Base-by-base conservation (phyloP, 1,140 invertebrate species). In the Dolichoris vasculosae region DNA sequence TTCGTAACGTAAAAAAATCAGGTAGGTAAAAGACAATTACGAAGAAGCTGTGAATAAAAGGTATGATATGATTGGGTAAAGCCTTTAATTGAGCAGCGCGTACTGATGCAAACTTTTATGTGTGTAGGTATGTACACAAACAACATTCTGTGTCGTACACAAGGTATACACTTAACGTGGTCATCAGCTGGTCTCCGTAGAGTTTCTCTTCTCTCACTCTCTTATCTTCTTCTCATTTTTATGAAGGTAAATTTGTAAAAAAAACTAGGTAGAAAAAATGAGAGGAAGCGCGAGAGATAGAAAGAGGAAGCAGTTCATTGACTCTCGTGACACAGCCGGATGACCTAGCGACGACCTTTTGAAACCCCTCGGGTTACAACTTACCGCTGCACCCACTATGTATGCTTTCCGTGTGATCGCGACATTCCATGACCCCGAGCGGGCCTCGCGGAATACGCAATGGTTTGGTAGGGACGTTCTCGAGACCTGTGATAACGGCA, bases 331-430 rank as follows among this genome's bases (percentile, higher is more conserved):
- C 69, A 90, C 86, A 89, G 88, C 32, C 76, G 86, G 88, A 91
- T 89, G 90, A 89, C 88, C 90, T 90, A 91, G 90, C 87, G 86
- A 89, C 90, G 92, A 93, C 91, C 92, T 92, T 88, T 75, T 88
- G 92, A n/a, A n/a, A 93, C 91, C 92, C 87, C 83, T 86, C 83
- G 75, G 87, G 88, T 89, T 87, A 92, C 91, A 92, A 92, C 89
- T 92, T 92, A 92, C 90, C 87, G 75, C 87, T 80, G 87, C 91
- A 91, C 90, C 90, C 90, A 90, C 91, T 89, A 91, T 85, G 89
- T 88, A 35, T 59, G 40, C 63, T 90, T 89, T 88, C 89, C 78
- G 23, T 89, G 87, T 89, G 88, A 90, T 90, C 87, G 86, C 88
- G 84, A 87, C 89, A 89, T 90, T 90, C 87, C 85, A 11, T 89